Conservation (phyloP, 2,888 invertebrate species). For the Aspidiotus destructor region DNA sequence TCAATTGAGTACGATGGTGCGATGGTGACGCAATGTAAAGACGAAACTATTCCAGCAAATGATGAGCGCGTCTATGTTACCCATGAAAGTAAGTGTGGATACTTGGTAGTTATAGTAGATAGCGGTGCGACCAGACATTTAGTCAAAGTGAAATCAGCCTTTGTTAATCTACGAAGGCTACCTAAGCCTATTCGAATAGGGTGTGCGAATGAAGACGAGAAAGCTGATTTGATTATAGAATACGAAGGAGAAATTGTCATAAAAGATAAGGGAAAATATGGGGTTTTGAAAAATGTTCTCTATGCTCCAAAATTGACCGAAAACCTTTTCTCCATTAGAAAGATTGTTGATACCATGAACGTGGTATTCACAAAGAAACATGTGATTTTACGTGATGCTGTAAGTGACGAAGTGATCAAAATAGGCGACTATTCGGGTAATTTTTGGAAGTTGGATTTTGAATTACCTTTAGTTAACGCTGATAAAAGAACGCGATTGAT, state of each 20-base stretch:
- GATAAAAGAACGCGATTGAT: not conserved
- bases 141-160: not conserved
- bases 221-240: not conserved
- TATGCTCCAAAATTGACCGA: not conserved
- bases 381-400: not conserved
- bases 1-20: too few species aligned
- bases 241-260: not conserved
- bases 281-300: not conserved
- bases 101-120: not conserved
- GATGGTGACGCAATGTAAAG: too few species aligned
- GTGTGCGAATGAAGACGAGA: not conserved
- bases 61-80: too few species aligned
- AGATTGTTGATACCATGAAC: not conserved
- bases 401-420: not conserved
- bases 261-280: not conserved
- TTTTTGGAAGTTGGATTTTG: not conserved
- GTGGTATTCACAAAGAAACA: not conserved
- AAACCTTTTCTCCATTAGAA: not conserved
- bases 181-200: not conserved
- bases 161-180: not conserved
- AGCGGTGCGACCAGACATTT: not conserved
- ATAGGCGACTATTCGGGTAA: not conserved
- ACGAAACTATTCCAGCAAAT: too few species aligned
- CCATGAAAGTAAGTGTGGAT: not conserved
- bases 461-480: not conserved